phyloP scores from a whole-genome alignment of 2,113 vertebrate species.

The Stegastes partitus region DNA sequence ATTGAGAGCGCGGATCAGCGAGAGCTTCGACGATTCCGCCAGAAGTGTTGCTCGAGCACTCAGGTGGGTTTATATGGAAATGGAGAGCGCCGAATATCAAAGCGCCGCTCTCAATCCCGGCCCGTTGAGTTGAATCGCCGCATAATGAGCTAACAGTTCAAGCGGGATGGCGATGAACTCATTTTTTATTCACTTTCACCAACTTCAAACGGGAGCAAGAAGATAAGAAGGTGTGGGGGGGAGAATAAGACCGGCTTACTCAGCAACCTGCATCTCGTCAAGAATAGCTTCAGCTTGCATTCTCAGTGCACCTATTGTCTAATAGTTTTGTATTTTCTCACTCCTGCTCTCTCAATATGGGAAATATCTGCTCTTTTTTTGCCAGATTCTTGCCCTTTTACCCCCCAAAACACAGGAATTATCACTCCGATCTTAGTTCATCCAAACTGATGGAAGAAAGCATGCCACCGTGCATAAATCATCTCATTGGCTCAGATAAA shows the following conservation, averaged over 20 bases:
- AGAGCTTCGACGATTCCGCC: slow-evolving; percentile 44
- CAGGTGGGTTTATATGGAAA: slow-evolving; percentile 40
- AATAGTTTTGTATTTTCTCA: too few species aligned
- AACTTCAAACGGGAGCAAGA: slow-evolving; percentile 34
- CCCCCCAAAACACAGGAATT: neutral
- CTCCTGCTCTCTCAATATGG: neutral
- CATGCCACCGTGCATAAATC: slow-evolving; percentile 68
- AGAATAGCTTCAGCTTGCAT: neutral
- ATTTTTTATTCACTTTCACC: slow-evolving; percentile 4
- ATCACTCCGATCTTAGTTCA: slow-evolving; percentile 32
- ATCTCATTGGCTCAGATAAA: slow-evolving; percentile 61
- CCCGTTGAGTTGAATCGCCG: slow-evolving; percentile 25
- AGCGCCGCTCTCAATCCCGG: slow-evolving; percentile 22
- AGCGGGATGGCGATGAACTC: slow-evolving; percentile 35
- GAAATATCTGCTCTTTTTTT: slow-evolving; percentile 9
- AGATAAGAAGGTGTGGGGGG: slow-evolving; percentile 8
- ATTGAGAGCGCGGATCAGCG: slow-evolving; percentile 28
- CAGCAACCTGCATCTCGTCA: too few species aligned
- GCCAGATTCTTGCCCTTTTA: neutral
- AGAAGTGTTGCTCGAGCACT: slow-evolving; percentile 39
- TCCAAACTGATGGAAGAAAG: slow-evolving; percentile 54
- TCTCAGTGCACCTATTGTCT: too few species aligned
- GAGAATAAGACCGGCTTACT: neutral
- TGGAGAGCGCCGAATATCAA: slow-evolving; percentile 44
- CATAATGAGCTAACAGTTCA: slow-evolving; percentile 38